Evolutionary conservation across 2,113 vertebrate genomes (phyloP), one percentile per base, ranked within the genome.

Genomic region (Aphyosemion australe): DNA sequence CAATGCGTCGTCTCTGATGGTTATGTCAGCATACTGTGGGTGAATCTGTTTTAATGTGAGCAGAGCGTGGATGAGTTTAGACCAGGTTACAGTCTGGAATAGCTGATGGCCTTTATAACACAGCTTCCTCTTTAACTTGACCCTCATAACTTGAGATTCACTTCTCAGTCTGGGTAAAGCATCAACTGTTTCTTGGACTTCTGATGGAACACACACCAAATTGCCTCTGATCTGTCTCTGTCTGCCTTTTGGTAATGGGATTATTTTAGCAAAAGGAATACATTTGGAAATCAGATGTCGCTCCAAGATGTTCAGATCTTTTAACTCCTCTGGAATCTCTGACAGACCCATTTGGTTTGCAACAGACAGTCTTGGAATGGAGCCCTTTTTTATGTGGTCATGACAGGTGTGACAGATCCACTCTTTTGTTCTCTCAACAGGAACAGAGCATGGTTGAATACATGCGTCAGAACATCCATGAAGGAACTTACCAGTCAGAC

Each of bases 101-200:
- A 76, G 62, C 32, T 65, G 67, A 48, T 85, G 69, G 7, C 62
- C 76, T 74, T 18, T 74, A 32, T 74, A 80, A 20, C 42, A 61
- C 2, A 78, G 15, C 1, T 26, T 34, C 39, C 74, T 69, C 46
- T 85, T 85, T 2, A 80, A 3, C 3, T 81, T 79, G 0, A 81
- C 12, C 18, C 65, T 78, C 13, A 84, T 39, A 0, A 82, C 31
- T 4, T 79, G 66, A 1, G 79, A 82, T 1, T 82, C 43, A 48
- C 32, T 74, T 32, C 68, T 84, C 5, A 78, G 43, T 6, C 69
- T 70, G 0, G 69, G 69, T 12, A 74, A 43, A n/a, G 12, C 19
- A 0, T 74, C 55, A 0, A 82, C 73, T 12, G 73, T 77, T 15
- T 65, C 43, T 41, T 80, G 34, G 0, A 80, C 52, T 7, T 86